Percentiles rank a stretch among this genome's conserved stretches.
Evolutionary conservation across 2,888 invertebrate species (phyloP).

Genomic region (Epiblema foenella): DNA sequence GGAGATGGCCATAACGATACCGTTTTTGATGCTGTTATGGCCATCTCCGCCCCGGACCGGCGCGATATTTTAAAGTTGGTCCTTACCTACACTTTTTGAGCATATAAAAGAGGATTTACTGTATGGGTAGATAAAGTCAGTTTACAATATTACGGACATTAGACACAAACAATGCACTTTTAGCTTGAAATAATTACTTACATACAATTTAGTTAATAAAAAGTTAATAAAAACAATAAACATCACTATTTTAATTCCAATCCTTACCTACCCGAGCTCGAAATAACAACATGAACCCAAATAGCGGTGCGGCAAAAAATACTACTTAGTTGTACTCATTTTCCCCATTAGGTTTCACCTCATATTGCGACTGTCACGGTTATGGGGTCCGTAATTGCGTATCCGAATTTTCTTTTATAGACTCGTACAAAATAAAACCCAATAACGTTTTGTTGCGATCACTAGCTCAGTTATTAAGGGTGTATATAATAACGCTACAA

Average conservation of each 20-base stretch:
- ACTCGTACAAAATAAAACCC: conserved; percentile 37
- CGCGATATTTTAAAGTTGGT: no score
- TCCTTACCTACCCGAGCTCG: not conserved
- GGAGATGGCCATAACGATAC: no score
- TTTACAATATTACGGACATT: no score
- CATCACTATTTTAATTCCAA: not conserved
- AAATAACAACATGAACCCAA: conserved; percentile 15
- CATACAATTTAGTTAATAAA: not conserved
- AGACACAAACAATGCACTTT: no score
- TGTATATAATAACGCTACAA: conserved; percentile 28
- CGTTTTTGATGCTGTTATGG: no score
- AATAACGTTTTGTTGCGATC: conserved; percentile 34
- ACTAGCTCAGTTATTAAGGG: conserved; percentile 33
- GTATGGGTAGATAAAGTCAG: no score
- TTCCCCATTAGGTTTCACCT: conserved; percentile 36
- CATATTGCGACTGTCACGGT: conserved; percentile 40
- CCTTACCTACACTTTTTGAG: no score
- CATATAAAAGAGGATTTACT: no score
- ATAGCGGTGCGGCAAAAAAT: not conserved
- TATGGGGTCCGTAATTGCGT: conserved; percentile 36
- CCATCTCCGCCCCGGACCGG: no score
- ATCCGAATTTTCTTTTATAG: conserved; percentile 38
- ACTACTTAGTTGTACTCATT: conserved; percentile 19
- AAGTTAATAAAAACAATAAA: not conserved
- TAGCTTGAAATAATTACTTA: no score